phyloP scores from a whole-genome alignment of 2,888 invertebrate species.

The Catocala fraxini region DNA sequence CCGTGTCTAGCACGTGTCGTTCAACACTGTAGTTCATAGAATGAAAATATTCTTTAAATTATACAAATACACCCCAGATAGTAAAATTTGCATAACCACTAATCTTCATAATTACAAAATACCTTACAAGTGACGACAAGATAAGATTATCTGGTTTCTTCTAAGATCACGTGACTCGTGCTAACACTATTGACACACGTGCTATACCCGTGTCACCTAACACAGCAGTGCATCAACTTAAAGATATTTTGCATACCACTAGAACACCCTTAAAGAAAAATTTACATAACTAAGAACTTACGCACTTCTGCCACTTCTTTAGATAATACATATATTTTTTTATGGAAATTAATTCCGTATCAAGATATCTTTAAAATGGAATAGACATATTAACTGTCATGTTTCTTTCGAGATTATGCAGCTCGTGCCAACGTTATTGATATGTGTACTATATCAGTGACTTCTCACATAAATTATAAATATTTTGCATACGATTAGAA shows the following conservation, averaged over 20 bases:
- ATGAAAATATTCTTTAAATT: slow-evolving; percentile 5
- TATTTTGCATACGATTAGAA: too few relatives aligned
- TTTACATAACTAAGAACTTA: slow-evolving; percentile 9
- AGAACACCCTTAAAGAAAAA: slow-evolving; percentile 22
- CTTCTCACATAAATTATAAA: too few relatives aligned
- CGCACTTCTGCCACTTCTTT: too few relatives aligned
- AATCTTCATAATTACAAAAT: too few relatives aligned
- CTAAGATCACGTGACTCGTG: slow-evolving; percentile 32
- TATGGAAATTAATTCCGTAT: too few relatives aligned
- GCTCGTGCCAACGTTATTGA: slow-evolving; percentile 16
- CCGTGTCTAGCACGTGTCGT: not conserved
- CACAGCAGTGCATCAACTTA: slow-evolving; percentile 54
- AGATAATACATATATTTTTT: too few relatives aligned
- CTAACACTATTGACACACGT: slow-evolving; percentile 29
- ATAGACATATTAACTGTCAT: slow-evolving; percentile 15
- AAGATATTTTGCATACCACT: slow-evolving; percentile 49
- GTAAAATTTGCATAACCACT: slow-evolving; percentile 24
- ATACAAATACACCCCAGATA: slow-evolving; percentile 32
- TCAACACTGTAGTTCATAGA: slow-evolving; percentile 4
- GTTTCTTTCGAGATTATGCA: not conserved
- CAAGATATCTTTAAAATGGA: not conserved
- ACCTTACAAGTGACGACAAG: not conserved
- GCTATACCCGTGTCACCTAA: slow-evolving; percentile 46
- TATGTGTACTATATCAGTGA: too few relatives aligned
- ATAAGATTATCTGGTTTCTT: not conserved